Evolutionary conservation across 2,888 invertebrate species (phyloP).

Genomic region (Micropterix aruncella): DNA sequence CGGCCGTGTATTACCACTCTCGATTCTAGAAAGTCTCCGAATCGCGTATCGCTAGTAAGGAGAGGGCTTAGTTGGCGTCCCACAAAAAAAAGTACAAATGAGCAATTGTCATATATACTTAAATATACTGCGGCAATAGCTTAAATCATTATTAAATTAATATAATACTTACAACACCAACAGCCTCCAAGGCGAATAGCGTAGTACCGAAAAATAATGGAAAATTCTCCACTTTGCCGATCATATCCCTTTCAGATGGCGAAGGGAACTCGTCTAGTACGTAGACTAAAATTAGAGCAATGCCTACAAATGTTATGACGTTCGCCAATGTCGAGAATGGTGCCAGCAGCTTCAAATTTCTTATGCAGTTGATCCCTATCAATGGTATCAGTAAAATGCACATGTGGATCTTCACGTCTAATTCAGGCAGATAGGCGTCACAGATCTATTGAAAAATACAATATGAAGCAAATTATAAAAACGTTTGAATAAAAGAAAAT

Average conservation of each 20-base stretch:
- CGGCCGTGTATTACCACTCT: too few relatives aligned
- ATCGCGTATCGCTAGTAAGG: too few relatives aligned
- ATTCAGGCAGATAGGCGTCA: slow-evolving; percentile 22
- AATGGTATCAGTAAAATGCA: slow-evolving; percentile 51
- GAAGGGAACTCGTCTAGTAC: slow-evolving; percentile 45
- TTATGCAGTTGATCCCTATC: slow-evolving; percentile 54
- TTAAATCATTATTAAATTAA: too few relatives aligned
- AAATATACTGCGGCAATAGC: too few relatives aligned
- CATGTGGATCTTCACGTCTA: slow-evolving; percentile 47
- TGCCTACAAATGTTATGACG: slow-evolving; percentile 57
- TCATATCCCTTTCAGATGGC: slow-evolving; percentile 26
- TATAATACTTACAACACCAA: slow-evolving; percentile 57
- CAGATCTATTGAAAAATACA: slow-evolving; percentile 28
- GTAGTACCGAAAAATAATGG: slow-evolving; percentile 84
- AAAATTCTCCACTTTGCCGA: slow-evolving; percentile 38
- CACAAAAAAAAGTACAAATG: too few relatives aligned
- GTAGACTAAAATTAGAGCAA: slow-evolving; percentile 62
- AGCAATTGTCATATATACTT: too few relatives aligned
- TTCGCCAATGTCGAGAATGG: slow-evolving; percentile 78
- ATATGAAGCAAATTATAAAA: too few relatives aligned
- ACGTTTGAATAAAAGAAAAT: too few relatives aligned
- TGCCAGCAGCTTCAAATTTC: slow-evolving; percentile 65
- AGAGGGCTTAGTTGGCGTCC: too few relatives aligned
- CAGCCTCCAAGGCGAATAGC: slow-evolving; percentile 76
- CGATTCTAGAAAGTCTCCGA: too few relatives aligned